Conservation (phyloP, 2,113 vertebrate genomes). For the Lipotes vexillifer region DNA sequence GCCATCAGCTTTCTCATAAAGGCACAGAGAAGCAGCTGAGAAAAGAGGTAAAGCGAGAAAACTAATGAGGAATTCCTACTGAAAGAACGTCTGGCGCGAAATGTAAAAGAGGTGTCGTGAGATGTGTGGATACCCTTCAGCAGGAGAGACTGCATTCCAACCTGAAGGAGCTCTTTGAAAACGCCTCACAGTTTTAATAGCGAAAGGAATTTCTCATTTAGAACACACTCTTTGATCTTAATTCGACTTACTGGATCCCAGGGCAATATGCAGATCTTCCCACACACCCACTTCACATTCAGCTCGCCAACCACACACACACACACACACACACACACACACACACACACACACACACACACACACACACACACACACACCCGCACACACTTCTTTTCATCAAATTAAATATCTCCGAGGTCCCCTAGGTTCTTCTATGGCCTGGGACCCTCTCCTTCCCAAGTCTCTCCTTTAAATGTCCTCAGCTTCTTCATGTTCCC, state of each 20-base stretch:
- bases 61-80: neutral
- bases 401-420: neutral
- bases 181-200: neutral
- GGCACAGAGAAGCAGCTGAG: neutral
- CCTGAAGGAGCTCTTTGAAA: neutral
- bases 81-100: neutral
- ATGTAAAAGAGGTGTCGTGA: neutral
- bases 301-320: neutral
- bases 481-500: neutral
- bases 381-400: neutral
- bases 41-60: neutral
- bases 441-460: neutral
- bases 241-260: neutral
- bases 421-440: neutral
- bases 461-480: neutral
- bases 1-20: neutral
- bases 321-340: neutral
- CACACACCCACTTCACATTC: neutral
- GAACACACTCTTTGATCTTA: neutral
- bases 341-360: neutral
- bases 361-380: neutral
- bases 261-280: neutral
- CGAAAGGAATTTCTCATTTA: neutral
- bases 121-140: neutral
- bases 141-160: neutral